Base-by-base conservation (phyloP, 2,888 invertebrate genomes). In the Lasioglossum malachurum region DNA sequence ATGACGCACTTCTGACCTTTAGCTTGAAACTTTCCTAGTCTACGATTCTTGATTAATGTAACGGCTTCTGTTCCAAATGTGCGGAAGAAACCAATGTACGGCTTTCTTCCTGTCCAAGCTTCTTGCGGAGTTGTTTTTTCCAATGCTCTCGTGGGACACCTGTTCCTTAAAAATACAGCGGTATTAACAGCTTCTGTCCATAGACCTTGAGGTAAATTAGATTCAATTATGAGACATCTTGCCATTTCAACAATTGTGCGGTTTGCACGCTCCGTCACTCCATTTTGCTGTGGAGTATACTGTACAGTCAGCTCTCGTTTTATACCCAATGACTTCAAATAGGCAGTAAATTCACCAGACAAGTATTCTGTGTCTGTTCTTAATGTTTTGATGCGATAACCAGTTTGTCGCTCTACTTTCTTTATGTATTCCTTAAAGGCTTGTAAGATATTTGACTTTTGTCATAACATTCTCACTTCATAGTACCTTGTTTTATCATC, bases 271-370 rank as follows among this genome's bases (percentile, higher is more conserved):
- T 94, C 94, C 0, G 93, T 89, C 0, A 90, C 85, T 4, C 92
- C 93, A 85, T 93, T 94, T 75, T 93, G 90, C 71, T 93, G 87
- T 0, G 93, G 93, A 0, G 89, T 92, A 57, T 94, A 91, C 4
- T 91, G 86, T 0, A 90, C 84, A 0, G 91, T 89, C 1, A 86
- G 71, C 74, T 92, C 80, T 23, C 87, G 44, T 14, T 44, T 44
- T 44, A 44, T 44, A n/a, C 1, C 12, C 7, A n/a, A 91, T 85
- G 4, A 88, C 87, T 60, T 60, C 27, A 60, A 27, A 12, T 75
- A 77, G 1, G 87, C 53, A 1, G 67, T 67, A 35, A 90, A 90
- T 46, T 85, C 84, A 1, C 75, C 71, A 14, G 83, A 89, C 31
- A 84, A 27, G 57, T 89, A 91, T 78, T 89, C 90, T 44, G 75